Evolutionary conservation across 2,113 vertebrate genomes (phyloP).

Genomic region (Galbula dea): DNA sequence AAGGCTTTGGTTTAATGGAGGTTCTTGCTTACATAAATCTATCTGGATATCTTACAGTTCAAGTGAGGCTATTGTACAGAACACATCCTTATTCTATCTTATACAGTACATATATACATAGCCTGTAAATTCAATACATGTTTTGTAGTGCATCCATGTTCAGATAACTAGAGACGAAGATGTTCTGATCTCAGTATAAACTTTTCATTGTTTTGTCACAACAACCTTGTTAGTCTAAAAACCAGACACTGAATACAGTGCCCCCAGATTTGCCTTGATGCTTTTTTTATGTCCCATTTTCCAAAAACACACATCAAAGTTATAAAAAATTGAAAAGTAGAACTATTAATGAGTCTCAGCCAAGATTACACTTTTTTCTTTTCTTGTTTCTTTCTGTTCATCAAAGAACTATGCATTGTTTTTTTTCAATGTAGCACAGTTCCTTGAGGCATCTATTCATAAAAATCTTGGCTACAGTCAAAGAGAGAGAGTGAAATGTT

Average conservation of each 20-base stretch:
- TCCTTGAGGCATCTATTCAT: background rate
- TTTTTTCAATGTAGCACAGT: background rate
- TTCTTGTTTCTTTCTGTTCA: background rate
- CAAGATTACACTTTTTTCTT: background rate
- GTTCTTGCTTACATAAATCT: background rate
- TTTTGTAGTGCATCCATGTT: background rate
- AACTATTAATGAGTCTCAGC: background rate
- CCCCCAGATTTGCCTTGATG: background rate
- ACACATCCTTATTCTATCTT: background rate
- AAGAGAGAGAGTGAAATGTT: background rate
- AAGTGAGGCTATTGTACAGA: background rate
- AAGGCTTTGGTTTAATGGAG: background rate
- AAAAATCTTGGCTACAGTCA: background rate
- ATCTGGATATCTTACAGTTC: background rate
- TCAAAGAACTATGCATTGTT: background rate
- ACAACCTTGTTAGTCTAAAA: background rate
- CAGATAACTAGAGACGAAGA: background rate
- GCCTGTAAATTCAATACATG: background rate
- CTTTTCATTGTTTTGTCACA: background rate
- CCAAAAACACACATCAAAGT: background rate
- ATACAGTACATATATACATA: background rate
- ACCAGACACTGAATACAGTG: background rate
- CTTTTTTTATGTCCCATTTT: background rate
- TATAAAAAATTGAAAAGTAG: constrained; percentile 35
- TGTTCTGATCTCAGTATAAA: background rate